These are phyloP conservation scores for Tenodera sinensis DNA, from an alignment of 2,888 invertebrate genomes.

Conservation along the genomic window DNA sequence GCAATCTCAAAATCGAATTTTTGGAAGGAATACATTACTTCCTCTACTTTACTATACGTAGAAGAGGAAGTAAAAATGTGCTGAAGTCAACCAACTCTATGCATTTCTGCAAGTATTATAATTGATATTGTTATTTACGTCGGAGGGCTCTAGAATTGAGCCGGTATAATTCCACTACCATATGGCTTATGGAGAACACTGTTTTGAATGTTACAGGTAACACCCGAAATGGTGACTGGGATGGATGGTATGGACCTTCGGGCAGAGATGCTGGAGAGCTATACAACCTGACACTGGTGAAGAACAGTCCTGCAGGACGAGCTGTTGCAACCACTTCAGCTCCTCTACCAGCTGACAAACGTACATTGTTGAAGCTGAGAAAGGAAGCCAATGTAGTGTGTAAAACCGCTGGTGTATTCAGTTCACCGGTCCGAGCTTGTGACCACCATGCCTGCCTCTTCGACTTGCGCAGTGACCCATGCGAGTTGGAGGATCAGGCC, in stretches of 20 bases:
- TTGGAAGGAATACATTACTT: no score
- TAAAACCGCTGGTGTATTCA: background rate
- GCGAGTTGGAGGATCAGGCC: conserved; percentile 75
- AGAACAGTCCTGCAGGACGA: conserved; percentile 52
- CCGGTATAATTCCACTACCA: no score
- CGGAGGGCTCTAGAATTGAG: no score
- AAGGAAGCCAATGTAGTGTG: background rate
- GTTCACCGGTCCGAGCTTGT: background rate
- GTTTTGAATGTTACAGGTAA: conserved; percentile 52
- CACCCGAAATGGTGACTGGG: conserved; percentile 69
- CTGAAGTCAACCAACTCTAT: no score
- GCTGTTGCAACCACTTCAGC: conserved; percentile 45
- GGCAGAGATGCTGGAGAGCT: conserved; percentile 51
- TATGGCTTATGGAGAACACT: no score
- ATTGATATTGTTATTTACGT: no score
- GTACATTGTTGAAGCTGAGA: background rate
- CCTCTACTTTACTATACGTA: no score
- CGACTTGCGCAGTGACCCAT: conserved; percentile 78
- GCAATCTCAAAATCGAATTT: no score
- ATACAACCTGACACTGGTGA: conserved; percentile 56
- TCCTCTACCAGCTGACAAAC: background rate
- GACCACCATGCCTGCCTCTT: conserved; percentile 64
- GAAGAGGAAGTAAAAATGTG: no score
- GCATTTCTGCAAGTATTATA: no score
- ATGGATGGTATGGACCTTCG: conserved; percentile 77